Base-by-base conservation (phyloP, 2,113 vertebrate genomes). In the Hucho hucho region DNA sequence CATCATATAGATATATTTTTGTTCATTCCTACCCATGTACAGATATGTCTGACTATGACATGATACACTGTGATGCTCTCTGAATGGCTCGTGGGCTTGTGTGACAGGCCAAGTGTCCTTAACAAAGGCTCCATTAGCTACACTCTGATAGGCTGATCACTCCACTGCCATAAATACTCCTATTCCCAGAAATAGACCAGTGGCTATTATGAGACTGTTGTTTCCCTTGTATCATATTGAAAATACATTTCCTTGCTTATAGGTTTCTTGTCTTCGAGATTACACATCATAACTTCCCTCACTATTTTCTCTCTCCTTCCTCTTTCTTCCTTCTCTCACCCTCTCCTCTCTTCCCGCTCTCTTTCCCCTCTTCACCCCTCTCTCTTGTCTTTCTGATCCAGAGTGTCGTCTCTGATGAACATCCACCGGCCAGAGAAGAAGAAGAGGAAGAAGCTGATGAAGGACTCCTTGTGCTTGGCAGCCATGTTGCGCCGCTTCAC, bases 401-500 rank as follows among this genome's bases (percentile, higher is more conserved):
- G 95, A 76, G 93, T 94, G 81, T 83, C 94, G 83, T 90, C 93
- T 81, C 92, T 95, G 78, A 95, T 95, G 78, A 95, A 93, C 90
- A 90, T 93, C 74, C 94, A 94, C 81, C 95, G 94, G 47, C 94
- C 94, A 68, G 94, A 96, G 82, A 96, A 96, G 86, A 96, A 95
- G 91, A 95, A 94, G 88, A 79, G 87, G 63, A 97, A 95, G 89
- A 95, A 93, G 72, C 77, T 94, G 20, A 94, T 94, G 81, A 97
- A 95, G 83, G 94, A 96, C 84, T 94, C 95, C 0, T 88, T 95
- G 29, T 94, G 92, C 77, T 80, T 96, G 78, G 94, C 95, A 80
- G 94, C 95, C 82, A 95, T 97, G 95, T 90, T 97, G 73, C 86
- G 91, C 75, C 95, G 95, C 84, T 95, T 96, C 90, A 93, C 95